Evolutionary conservation across 2,888 invertebrate genomes (phyloP), one percentile per base, ranked within the genome.

Genomic region (Caenorhabditis sulstoni): DNA sequence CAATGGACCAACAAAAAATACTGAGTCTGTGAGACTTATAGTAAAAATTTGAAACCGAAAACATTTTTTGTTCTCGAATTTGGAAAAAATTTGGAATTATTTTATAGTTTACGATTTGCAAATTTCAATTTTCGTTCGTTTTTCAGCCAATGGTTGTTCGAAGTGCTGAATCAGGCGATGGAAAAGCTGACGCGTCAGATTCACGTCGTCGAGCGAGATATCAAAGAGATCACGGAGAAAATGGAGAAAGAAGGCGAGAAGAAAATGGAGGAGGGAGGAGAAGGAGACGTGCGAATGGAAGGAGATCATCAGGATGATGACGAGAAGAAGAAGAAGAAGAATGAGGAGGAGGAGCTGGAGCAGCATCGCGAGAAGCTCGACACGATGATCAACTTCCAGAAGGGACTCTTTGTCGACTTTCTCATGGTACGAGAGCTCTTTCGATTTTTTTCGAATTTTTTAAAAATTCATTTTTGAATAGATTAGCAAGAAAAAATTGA

Each of bases 131-230:
- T 29, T 29, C 7, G 4, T 7, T 29, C 29, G 7, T 53, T 23
- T 77, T 83, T 14, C 86, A 95, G 96, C 91, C 93, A 94, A 89
- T 97, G 95, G 91, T 93, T 97, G 20, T 99, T 98, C 97, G 98
- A 99, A 92, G 94, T 98, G 77, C 93, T 99, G 65, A 96, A 97
- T 91, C 92, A 96, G 75, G 97, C 97, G 2, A 95, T 98, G 59
- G 94, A 95, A 87, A 97, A 97, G 92, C 96, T 97, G 95, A 96
- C 96, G 90, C 67, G 81, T 47, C 85, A 86, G 67, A 82, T 82
- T 44, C 49, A 57, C 20, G 70, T 82, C 16, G 79, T 81, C n/a
- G 75, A 68, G 22, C 77, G 70, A 20, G 85, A 84, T 23, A 67
- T 66, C 20, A 75, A 76, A 9, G 73, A 71, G 9, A 35, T 81